Conservation (phyloP, 2,888 invertebrate genomes). For the Heliconius cydno region DNA sequence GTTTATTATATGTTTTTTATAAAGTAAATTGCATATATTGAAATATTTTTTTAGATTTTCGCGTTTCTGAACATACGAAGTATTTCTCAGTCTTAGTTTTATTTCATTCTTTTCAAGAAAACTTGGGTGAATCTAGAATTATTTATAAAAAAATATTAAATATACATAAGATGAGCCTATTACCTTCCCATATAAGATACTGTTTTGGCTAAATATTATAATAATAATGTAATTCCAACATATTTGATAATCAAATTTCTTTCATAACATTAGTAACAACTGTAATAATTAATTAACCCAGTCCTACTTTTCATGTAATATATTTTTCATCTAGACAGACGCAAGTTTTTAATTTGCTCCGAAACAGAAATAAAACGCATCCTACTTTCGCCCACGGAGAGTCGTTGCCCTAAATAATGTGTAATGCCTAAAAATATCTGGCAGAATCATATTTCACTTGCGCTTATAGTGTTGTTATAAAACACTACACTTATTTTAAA, state of each 20-base stretch:
- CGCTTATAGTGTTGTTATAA: slow-evolving; percentile 54
- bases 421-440: slow-evolving; percentile 63
- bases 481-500: slow-evolving; percentile 2
- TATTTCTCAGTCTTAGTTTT: too few relatives aligned
- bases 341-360: slow-evolving; percentile 11
- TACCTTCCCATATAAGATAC: not conserved
- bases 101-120: too few relatives aligned
- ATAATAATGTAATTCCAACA: not conserved
- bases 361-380: slow-evolving; percentile 37
- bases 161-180: too few relatives aligned
- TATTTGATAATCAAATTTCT: not conserved
- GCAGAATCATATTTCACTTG: slow-evolving; percentile 50
- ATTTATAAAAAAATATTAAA: too few relatives aligned
- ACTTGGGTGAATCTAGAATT: too few relatives aligned
- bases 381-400: slow-evolving; percentile 54
- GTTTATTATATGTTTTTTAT: not conserved
- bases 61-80: not conserved
- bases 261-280: not conserved
- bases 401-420: slow-evolving; percentile 66
- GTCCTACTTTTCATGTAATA: not conserved
- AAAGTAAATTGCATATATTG: not conserved
- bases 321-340: slow-evolving; percentile 11
- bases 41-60: not conserved
- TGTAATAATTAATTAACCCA: not conserved
- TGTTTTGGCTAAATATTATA: not conserved